phyloP scores from a whole-genome alignment of 1,140 invertebrate species.

The Aradophagus sp. region DNA sequence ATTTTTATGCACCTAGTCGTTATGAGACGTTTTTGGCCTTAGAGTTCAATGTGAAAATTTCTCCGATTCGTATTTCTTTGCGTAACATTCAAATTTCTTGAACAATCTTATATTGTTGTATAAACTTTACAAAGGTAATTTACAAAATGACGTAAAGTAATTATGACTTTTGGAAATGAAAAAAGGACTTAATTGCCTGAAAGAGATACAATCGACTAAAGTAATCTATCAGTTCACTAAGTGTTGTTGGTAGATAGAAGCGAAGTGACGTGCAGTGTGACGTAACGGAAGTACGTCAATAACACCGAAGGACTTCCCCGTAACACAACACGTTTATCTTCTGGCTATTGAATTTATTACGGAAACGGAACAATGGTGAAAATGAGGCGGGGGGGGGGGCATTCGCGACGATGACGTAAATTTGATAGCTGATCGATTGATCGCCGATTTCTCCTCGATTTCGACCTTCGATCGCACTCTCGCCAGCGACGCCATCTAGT shows the following conservation, averaged over 20 bases:
- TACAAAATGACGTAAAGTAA: too few species aligned
- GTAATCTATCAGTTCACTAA: constrained; percentile 16
- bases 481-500: too few species aligned
- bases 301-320: constrained; percentile 27
- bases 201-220: constrained; percentile 18
- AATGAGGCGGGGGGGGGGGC: background rate
- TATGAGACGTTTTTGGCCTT: too few species aligned
- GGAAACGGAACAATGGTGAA: constrained; percentile 10
- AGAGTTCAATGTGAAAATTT: too few species aligned
- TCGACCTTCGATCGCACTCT: constrained; percentile 37
- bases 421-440: constrained; percentile 56
- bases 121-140: too few species aligned
- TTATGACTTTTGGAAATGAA: too few species aligned
- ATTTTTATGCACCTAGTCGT: background rate
- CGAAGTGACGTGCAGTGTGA: constrained; percentile 34
- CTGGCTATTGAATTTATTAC: constrained; percentile 42
- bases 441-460: constrained; percentile 19
- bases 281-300: constrained; percentile 45
- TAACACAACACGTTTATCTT: constrained; percentile 28
- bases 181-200: too few species aligned
- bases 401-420: constrained; percentile 32
- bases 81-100: background rate
- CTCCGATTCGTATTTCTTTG: too few species aligned
- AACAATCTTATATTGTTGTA: too few species aligned
- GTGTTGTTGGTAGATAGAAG: constrained; percentile 39